Percentiles rank a stretch among this genome's conserved stretches.
These are phyloP conservation scores for Orius insidiosus DNA, from an alignment of 1,140 invertebrate species.

Conservation along the genomic window DNA sequence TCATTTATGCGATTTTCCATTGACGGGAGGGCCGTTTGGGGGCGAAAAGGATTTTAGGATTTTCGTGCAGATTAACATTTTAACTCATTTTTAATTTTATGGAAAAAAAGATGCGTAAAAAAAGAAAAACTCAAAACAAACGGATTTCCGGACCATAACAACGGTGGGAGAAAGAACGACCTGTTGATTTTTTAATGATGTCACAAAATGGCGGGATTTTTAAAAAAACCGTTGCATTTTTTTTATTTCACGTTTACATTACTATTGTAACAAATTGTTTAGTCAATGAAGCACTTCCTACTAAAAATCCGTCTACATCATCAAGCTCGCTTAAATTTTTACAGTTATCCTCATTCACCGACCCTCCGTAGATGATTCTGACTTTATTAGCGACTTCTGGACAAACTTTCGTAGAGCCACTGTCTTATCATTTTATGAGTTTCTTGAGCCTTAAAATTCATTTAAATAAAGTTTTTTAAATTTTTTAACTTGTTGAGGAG, in stretches of 20 bases:
- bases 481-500: slow-evolving; percentile 24
- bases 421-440: slow-evolving; percentile 16
- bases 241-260: not conserved
- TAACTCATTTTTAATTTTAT: too few relatives aligned
- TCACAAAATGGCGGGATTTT: too few relatives aligned
- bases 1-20: not conserved
- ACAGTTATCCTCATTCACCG: slow-evolving; percentile 19
- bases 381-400: slow-evolving; percentile 6
- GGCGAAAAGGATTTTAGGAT: too few relatives aligned
- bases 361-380: slow-evolving; percentile 20
- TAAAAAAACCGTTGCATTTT: too few relatives aligned
- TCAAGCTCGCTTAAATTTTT: slow-evolving; percentile 1
- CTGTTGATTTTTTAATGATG: too few relatives aligned
- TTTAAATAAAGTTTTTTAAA: not conserved
- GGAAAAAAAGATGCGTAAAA: too few relatives aligned
- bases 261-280: slow-evolving; percentile 7
- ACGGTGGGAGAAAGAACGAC: too few relatives aligned
- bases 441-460: slow-evolving; percentile 22
- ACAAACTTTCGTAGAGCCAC: slow-evolving; percentile 4
- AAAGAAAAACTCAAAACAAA: too few relatives aligned
- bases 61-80: too few relatives aligned
- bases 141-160: too few relatives aligned
- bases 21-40: too few relatives aligned
- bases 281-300: slow-evolving; percentile 20
- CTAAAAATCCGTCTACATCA: slow-evolving; percentile 21